Conservation (phyloP, 2,888 invertebrate genomes). For the Cylindroiulus punctatus region DNA sequence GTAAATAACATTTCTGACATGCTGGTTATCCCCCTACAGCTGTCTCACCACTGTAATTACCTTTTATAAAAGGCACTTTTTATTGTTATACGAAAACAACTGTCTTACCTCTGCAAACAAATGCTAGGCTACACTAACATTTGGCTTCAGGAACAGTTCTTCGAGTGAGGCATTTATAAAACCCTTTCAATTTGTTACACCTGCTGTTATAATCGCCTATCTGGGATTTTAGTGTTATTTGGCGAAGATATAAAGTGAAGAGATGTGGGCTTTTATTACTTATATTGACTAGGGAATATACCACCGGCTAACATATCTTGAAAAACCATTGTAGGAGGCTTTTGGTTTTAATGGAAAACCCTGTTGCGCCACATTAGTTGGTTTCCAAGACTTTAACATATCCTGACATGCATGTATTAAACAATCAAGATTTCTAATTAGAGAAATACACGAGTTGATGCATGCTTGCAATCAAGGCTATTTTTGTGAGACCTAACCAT, state of each 20-base stretch:
- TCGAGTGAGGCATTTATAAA: neutral
- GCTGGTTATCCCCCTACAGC: neutral
- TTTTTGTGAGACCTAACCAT: neutral
- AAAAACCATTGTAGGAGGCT: neutral
- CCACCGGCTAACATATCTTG: slow-evolving; percentile 24
- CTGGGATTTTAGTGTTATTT: slow-evolving; percentile 34
- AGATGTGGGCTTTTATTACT: slow-evolving; percentile 15
- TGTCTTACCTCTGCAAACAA: neutral
- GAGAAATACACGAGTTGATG: neutral
- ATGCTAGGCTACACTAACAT: neutral
- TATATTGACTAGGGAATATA: slow-evolving; percentile 34
- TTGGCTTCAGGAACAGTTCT: neutral
- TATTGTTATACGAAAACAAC: slow-evolving; percentile 14
- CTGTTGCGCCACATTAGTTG: neutral
- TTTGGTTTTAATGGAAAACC: slow-evolving; percentile 22
- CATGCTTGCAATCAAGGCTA: neutral
- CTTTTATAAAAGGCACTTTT: neutral
- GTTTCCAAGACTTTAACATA: neutral
- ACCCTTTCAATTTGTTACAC: slow-evolving; percentile 43
- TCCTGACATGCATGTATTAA: neutral
- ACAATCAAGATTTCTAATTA: slow-evolving; percentile 10
- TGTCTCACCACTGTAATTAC: slow-evolving; percentile 24
- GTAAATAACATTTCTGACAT: neutral
- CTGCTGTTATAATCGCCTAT: slow-evolving; percentile 45
- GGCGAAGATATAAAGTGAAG: slow-evolving; percentile 21